Conservation (phyloP, 2,113 vertebrate species). For the Cynocephalus volans region DNA sequence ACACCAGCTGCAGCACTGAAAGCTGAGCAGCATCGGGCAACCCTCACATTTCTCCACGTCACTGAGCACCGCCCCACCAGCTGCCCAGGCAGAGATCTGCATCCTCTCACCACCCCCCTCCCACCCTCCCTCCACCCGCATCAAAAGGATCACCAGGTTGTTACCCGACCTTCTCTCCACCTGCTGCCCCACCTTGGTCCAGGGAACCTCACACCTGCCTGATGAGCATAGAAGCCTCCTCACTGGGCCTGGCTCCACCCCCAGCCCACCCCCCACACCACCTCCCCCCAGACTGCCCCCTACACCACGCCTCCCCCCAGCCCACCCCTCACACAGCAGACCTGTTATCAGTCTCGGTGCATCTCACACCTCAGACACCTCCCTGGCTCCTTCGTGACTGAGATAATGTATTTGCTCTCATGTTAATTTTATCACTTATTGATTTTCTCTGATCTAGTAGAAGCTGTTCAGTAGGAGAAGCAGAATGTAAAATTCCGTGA, state of each 20-base stretch:
- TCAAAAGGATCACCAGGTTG: background rate
- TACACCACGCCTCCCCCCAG: background rate
- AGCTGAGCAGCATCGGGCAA: background rate
- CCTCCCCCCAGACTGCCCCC: no score
- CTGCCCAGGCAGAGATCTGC: background rate
- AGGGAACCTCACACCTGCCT: background rate
- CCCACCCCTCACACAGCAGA: background rate
- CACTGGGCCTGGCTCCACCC: background rate
- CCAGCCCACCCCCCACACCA: no score
- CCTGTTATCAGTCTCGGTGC: constrained; percentile 54
- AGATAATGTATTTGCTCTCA: constrained; percentile 83
- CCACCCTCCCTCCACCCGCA: background rate
- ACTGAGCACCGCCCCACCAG: accelerated
- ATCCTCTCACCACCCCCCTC: background rate
- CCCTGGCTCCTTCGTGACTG: constrained; percentile 25
- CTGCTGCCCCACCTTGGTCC: background rate
- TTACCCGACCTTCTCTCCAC: background rate
- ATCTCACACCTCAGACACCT: constrained; percentile 66
- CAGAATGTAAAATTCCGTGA: background rate
- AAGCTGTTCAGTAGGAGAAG: constrained; percentile 56
- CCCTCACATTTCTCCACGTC: background rate
- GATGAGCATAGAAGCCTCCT: background rate
- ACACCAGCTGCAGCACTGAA: background rate
- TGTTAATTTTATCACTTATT: constrained; percentile 86
- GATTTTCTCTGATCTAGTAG: constrained; percentile 80